phyloP scores from a whole-genome alignment of 2,113 vertebrate genomes.

The Cheirogaleus medius region DNA sequence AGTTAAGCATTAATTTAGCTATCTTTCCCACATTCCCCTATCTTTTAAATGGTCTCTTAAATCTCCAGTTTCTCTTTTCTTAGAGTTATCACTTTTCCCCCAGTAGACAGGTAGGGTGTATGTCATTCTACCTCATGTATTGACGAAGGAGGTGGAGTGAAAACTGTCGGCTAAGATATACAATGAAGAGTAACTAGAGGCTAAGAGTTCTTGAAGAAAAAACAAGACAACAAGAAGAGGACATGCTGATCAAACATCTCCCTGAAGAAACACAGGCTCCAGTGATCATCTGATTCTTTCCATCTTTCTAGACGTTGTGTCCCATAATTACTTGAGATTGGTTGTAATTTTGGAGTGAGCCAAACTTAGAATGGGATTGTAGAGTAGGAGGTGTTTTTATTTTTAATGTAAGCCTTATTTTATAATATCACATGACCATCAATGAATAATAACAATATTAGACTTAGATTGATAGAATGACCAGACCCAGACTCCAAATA shows the following conservation, averaged over 20 bases:
- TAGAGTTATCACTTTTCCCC: neutral
- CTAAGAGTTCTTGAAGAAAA: neutral
- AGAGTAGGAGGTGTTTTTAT: neutral
- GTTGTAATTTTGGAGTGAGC: neutral
- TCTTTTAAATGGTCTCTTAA: neutral
- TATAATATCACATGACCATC: neutral
- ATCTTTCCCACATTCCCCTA: neutral
- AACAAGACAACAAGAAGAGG: neutral
- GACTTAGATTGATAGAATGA: neutral
- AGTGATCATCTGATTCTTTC: neutral
- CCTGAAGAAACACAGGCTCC: neutral
- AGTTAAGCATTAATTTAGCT: neutral
- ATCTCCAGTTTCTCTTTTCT: neutral
- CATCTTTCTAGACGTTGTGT: neutral
- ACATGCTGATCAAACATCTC: neutral
- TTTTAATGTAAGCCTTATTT: neutral
- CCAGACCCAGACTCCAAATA: neutral
- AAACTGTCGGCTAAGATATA: neutral
- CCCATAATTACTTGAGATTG: neutral
- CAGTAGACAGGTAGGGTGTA: neutral
- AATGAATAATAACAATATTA: neutral
- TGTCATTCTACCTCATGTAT: neutral
- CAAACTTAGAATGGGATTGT: neutral
- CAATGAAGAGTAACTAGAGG: neutral
- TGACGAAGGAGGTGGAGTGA: neutral